phyloP scores from a whole-genome alignment of 2,888 invertebrate species.

The Epistrophe eligans region DNA sequence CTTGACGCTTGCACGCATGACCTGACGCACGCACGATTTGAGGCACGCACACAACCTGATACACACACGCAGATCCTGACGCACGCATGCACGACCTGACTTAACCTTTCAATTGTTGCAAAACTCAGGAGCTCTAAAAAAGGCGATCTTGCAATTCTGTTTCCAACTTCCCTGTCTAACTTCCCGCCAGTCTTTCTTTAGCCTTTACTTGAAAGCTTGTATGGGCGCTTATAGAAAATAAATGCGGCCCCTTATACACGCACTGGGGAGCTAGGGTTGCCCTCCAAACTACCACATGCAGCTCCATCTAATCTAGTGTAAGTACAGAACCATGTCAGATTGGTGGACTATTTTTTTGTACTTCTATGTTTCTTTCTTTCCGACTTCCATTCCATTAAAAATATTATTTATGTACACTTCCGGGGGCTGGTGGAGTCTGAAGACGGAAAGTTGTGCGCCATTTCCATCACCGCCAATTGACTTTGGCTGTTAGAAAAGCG shows the following conservation, averaged over 20 bases:
- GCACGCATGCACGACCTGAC: too few species aligned
- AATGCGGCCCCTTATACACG: constrained; percentile 33
- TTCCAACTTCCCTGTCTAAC: too few species aligned
- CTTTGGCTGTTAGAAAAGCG: constrained; percentile 54
- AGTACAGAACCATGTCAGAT: constrained; percentile 75
- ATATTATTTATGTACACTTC: constrained; percentile 75
- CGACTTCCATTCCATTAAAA: constrained; percentile 72
- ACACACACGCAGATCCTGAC: too few species aligned
- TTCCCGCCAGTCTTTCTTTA: too few species aligned
- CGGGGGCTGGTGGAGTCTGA: constrained; percentile 39
- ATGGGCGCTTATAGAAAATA: not conserved
- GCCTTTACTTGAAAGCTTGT: too few species aligned
- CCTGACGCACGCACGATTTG: too few species aligned
- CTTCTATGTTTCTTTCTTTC: constrained; percentile 1
- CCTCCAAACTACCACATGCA: constrained; percentile 65
- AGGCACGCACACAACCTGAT: too few species aligned
- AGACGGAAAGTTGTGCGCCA: constrained; percentile 52
- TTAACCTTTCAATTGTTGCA: too few species aligned
- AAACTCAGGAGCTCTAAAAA: too few species aligned
- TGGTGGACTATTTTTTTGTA: constrained; percentile 54
- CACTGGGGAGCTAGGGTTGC: constrained; percentile 31
- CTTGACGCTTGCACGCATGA: too few species aligned
- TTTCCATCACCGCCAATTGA: constrained; percentile 72
- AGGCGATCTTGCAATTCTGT: too few species aligned
- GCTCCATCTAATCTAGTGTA: constrained; percentile 74